Base-by-base conservation (phyloP, 2,888 invertebrate species). In the Caenorhabditis becei region DNA sequence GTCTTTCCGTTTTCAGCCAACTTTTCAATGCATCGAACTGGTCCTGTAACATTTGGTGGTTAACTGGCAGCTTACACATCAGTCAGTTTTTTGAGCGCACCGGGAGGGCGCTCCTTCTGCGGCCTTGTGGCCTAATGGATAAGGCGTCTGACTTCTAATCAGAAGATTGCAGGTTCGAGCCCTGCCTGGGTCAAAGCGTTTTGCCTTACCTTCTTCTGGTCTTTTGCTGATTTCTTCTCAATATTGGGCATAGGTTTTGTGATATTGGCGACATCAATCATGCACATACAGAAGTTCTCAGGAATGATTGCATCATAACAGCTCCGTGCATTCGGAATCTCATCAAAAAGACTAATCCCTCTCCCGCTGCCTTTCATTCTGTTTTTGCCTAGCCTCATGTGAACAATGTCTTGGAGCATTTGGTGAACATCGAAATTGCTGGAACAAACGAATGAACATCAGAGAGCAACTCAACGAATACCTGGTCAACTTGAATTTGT, bases 361-460 rank as follows among this genome's bases (percentile, higher is more conserved):
- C 87, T 41, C 26, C 75, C 69, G 35, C 56, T 70, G 47, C 65
- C 71, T 14, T 35, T 44, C 0, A 26, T 54, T 1, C 58, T 65
- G 20, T 66, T 53, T 32, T 80, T 35, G 1, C 84, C 87, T 16
- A 82, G 59, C 26, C 75, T 62, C 79, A 83, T 82, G 53, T 71
- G 65, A 24, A 86, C 85, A 61, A 92, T 82, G 61, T 91, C 91
- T 11, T 85, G 77, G 11, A 92, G 72, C 16, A 91, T 91, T 71
- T 91, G 90, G 77, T 92, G 89, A 8, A 92, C 83, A 80, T 92
- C 92, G 85, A 92, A 92, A 4, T 92, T 92, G n/a, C 92, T 92
- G 16, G 91, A 90, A 26, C 91, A 83, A 16, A 37, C 14, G 16
- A 20, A 20, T 16, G 11, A 20, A 24, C 14, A 23, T 44, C 1